Percentiles rank a stretch among this genome's conserved stretches.
Evolutionary conservation across 2,888 invertebrate genomes (phyloP).

Genomic region (Sphaerophoria taeniata): DNA sequence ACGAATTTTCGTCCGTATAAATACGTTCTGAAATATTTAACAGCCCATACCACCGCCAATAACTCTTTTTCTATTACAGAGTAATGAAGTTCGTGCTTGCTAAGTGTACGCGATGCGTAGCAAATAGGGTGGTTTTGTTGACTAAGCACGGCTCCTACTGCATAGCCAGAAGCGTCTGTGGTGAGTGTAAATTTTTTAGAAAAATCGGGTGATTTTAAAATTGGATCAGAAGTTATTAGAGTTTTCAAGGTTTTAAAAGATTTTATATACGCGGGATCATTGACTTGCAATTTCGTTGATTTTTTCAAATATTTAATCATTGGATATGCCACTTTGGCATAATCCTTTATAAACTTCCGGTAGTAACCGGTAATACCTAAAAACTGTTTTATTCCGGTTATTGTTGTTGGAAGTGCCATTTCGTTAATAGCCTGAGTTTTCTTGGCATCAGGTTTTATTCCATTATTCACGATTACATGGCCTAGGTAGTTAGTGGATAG

Average conservation of each 20-base stretch:
- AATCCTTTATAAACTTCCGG: slow-evolving; percentile 3
- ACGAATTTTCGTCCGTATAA: slow-evolving; percentile 78
- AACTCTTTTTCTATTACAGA: slow-evolving; percentile 79
- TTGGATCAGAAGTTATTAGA: neutral
- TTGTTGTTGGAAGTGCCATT: neutral
- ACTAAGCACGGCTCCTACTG: slow-evolving; percentile 61
- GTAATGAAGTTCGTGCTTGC: slow-evolving; percentile 75
- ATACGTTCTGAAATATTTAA: slow-evolving; percentile 79
- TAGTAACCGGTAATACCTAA: slow-evolving; percentile 63
- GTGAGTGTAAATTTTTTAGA: slow-evolving; percentile 55
- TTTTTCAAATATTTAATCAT: slow-evolving; percentile 66
- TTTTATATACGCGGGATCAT: neutral
- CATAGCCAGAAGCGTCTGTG: slow-evolving; percentile 54
- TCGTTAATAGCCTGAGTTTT: neutral
- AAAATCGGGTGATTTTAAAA: slow-evolving; percentile 72
- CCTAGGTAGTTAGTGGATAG: slow-evolving; percentile 17
- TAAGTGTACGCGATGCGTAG: slow-evolving; percentile 76
- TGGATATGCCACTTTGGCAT: slow-evolving; percentile 50
- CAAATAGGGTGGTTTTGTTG: slow-evolving; percentile 76
- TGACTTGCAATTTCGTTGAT: neutral
- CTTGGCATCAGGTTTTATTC: neutral
- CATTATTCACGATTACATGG: slow-evolving; percentile 15
- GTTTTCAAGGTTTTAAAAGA: neutral
- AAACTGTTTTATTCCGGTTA: slow-evolving; percentile 43
- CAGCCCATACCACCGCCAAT: slow-evolving; percentile 60